phyloP scores from a whole-genome alignment of 1,140 invertebrate genomes.

The Bombus confusus region DNA sequence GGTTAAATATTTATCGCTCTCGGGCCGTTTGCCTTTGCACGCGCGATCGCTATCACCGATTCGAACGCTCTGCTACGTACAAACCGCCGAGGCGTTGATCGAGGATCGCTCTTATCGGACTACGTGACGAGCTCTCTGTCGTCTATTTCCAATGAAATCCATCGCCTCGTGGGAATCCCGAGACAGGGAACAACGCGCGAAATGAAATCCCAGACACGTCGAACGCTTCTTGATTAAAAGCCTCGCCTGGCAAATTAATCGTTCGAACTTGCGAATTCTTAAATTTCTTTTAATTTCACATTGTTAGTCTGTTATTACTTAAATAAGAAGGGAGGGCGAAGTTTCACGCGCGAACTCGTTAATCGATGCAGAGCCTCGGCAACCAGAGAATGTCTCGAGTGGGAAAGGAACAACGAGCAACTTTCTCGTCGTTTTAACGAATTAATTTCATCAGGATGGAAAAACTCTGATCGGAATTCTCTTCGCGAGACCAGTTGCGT shows the following conservation, averaged over 20 bases:
- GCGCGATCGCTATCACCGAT: background rate
- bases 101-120: background rate
- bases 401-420: background rate
- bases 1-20: constrained; percentile 25
- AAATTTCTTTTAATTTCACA: background rate
- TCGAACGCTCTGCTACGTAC: background rate
- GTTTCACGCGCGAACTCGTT: background rate
- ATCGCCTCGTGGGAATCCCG: background rate
- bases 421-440: background rate
- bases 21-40: background rate
- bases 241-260: background rate
- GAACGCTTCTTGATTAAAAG: background rate
- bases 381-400: no score
- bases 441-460: constrained; percentile 11
- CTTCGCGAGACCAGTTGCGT: background rate
- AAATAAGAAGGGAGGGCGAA: background rate
- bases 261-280: background rate
- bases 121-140: background rate
- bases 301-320: background rate
- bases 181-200: background rate
- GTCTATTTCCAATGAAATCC: background rate
- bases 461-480: background rate
- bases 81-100: background rate
- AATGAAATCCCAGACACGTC: background rate
- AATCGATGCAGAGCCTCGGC: background rate